Base-by-base conservation (phyloP, 1,140 invertebrate genomes). In the Papilio helenus region DNA sequence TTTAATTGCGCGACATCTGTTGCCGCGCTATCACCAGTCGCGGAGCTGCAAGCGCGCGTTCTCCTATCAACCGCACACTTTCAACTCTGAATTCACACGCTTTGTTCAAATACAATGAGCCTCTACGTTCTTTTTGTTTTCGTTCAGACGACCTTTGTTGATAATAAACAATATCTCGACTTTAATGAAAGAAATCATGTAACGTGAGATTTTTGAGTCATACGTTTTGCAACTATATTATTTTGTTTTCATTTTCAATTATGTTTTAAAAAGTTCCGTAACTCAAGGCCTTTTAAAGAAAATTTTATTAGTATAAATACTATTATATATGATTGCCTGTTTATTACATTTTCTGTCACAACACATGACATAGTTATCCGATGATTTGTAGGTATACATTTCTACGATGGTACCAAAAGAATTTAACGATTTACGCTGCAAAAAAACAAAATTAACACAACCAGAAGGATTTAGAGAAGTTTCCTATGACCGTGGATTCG, bases 111-210 rank as follows among this genome's bases (percentile, higher is more conserved):
- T 81, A 92, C 90, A 93, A 93, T 93, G 88, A 91, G 88, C 90
- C 88, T 93, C 91, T 89, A 90, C 87, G 87, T 90, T 92, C 90
- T 93, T 93, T 93, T 93, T 93, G 92, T 93, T 93, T 93, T 92
- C 88, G 85, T 93, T 91, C 90, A 90, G 90, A 92, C 91, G 91
- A 93, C 93, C 91, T 94, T 92, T 92, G 90, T 91, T 93, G 90
- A 93, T 93, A 88, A 93, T 93, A 92, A 91, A 92, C 92, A 94
- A 92, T 93, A 93, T 94, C 88, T 87, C 90, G 82, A 92, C 83
- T 90, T 86, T 89, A 90, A 90, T 90, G 84, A 90, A 93, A 92
- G 89, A 94, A 93, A 94, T 89, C 89, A 89, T 86, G 89, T 86
- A 90, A 81, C 89, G 92, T 94, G 92, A 90, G 92, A 94, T 90